These are phyloP conservation scores for Drosophila robusta DNA, from an alignment of 2,888 invertebrate species.

Conservation along the genomic window DNA sequence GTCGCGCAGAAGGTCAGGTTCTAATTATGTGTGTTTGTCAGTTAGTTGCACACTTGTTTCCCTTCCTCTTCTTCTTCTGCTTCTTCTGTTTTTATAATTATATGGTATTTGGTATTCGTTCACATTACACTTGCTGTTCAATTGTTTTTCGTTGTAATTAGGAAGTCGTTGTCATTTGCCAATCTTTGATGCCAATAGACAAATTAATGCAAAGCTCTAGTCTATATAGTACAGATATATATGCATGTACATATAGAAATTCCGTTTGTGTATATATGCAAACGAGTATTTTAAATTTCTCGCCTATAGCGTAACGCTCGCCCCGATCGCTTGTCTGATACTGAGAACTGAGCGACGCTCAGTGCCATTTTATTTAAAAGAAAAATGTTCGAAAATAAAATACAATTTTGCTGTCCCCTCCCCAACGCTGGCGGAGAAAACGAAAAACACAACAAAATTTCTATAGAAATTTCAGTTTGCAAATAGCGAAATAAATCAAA, in stretches of 20 bases:
- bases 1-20: conserved; percentile 58
- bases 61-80: conserved; percentile 1
- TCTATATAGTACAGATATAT: conserved; percentile 7
- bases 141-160: conserved; percentile 37
- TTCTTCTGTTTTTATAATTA: conserved; percentile 15
- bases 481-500: conserved; percentile 15
- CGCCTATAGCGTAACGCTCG: conserved; percentile 64
- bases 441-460: conserved; percentile 15
- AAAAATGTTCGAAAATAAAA: conserved; percentile 63
- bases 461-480: conserved; percentile 26
- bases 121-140: conserved; percentile 1
- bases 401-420: conserved; percentile 22
- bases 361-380: conserved; percentile 62
- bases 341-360: conserved; percentile 59
- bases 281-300: conserved; percentile 32
- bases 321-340: conserved; percentile 70
- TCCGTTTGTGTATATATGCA: conserved; percentile 24
- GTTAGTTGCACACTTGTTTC: conserved; percentile 41
- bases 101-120: conserved; percentile 5
- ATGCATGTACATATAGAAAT: conserved; percentile 8
- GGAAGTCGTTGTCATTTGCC: conserved; percentile 50
- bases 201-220: conserved; percentile 38
- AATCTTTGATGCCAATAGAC: conserved; percentile 38
- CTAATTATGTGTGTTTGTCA: conserved; percentile 33
- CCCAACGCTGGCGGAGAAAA: neutral